Evolutionary conservation across 2,888 invertebrate genomes (phyloP), one percentile per base, ranked within the genome.

Genomic region (Platycheirus albimanus): DNA sequence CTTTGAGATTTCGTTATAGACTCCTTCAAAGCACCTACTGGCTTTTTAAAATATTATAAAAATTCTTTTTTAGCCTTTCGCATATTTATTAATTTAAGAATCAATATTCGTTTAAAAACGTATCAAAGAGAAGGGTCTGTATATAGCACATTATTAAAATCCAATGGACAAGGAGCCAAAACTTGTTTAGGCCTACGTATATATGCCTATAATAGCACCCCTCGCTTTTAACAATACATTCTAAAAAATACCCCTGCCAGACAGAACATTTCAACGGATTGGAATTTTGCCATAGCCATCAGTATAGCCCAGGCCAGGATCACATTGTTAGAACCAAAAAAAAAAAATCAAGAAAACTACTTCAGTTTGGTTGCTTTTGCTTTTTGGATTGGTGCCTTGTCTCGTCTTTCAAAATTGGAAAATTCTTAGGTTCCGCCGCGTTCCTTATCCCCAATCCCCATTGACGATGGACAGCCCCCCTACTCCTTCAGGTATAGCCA

Each of bases 401-500:
- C 54, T 56, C 81, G 77, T 81, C 71, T 69, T 77, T 71, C 66
- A 71, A 77, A 80, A 80, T 80, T 76, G 76, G 41, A 74, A 79
- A 74, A 63, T 74, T 74, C 63, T 64, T 41, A 36, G 58, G n/a
- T 38, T 72, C 36, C n/a, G 8, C 17, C 33, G 10, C 19, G 8
- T 19, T 17, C 0, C n/a, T n/a, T n/a, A n/a, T 7, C 8, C 0
- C 28, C 15, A 3, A 3, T 41, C n/a, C n/a, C n/a, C n/a, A n/a
- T n/a, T n/a, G n/a, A n/a, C n/a, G n/a, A n/a, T n/a, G n/a, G n/a
- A n/a, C n/a, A n/a, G 7, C 13, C 3, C n/a, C 64, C 33, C 2
- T 43, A 11, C 19, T 49, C 19, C 5, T 28, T 5, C 5, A 33
- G 24, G 11, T 43, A 4, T 0, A 19, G 8, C 24, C 17, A 0